Base-by-base conservation (phyloP, 2,113 vertebrate genomes). In the Zosterops japonicus region DNA sequence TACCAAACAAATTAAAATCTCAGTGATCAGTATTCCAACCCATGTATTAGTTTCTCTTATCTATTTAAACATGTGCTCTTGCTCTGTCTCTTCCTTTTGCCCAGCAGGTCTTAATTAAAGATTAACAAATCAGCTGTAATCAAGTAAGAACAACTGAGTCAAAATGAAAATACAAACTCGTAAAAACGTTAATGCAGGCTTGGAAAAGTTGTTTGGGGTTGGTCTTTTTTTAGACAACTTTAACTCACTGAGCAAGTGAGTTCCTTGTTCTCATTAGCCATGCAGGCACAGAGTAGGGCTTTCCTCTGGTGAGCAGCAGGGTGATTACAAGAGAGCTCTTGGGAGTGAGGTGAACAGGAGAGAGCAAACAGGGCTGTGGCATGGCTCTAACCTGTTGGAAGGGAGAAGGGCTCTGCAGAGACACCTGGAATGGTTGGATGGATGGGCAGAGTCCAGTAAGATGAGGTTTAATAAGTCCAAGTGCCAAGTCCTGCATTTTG, bases 1-100 rank as follows among this genome's bases (percentile, higher is more conserved):
- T 94, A 92, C n/a, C 65, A 93, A 96, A 56, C 69, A 72, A 89
- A 87, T 95, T 92, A 93, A 92, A 93, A 57, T 53, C 42, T 68
- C 1, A 1, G 42, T n/a, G 85, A 92, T 95, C 92, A 46, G 93
- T 95, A 90, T 49, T 47, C 72, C 15, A 56, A 27, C 31, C 49
- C 65, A 82, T 90, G 44, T 87, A 52, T 92, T 90, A 53, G 64
- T 68, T 92, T 92, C 60, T 64, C 83, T 96, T 95, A 87, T 95
- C 94, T 94, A 31, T 60, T 90, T 56, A 60, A 96, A 83, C 52
- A 50, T 0, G 27, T 67, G 44, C 36, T 95, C 81, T 76, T 71
- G 22, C 49, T 76, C 69, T 79, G 22, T 7, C 44, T 81, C 52
- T 90, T 88, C 71, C 47, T 81, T 94, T 93, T 69, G n/a, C 75